Conservation (phyloP, 2,888 invertebrate species). For the Dusona sp. region DNA sequence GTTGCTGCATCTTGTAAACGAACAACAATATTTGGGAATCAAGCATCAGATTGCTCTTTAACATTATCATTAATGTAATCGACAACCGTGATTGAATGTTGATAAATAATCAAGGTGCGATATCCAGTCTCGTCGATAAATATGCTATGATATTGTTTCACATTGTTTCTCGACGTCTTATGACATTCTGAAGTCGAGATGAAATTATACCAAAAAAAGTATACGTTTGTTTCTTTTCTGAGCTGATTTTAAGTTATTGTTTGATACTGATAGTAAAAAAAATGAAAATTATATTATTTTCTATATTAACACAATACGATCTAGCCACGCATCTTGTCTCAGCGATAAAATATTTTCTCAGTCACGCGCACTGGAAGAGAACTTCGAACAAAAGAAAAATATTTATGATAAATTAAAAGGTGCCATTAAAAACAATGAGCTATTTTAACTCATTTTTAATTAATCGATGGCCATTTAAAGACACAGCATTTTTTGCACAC, state of each 20-base stretch:
- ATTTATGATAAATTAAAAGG: background rate
- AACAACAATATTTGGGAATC: constrained; percentile 10
- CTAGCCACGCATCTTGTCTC: background rate
- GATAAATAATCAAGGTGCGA: constrained; percentile 1
- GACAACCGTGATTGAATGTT: constrained; percentile 24
- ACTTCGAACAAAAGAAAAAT: constrained; percentile 19
- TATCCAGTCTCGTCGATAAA: constrained; percentile 1
- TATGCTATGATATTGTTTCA: constrained; percentile 17
- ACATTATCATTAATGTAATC: constrained; percentile 20
- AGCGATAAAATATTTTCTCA: constrained; percentile 2
- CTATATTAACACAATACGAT: background rate
- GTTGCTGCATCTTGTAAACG: background rate
- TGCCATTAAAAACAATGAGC: constrained; percentile 13
- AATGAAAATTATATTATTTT: background rate
- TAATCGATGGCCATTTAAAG: background rate
- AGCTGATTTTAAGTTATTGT: background rate
- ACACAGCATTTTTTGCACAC: background rate
- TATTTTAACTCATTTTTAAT: constrained; percentile 20
- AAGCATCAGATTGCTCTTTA: background rate
- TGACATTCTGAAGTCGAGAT: background rate
- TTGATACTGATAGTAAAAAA: background rate
- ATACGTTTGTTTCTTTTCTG: background rate
- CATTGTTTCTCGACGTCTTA: background rate
- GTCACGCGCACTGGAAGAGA: background rate
- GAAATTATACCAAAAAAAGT: background rate